Evolutionary conservation across 2,888 invertebrate genomes (phyloP), one percentile per base, ranked within the genome.

Genomic region (Cryptocephalus primarius): DNA sequence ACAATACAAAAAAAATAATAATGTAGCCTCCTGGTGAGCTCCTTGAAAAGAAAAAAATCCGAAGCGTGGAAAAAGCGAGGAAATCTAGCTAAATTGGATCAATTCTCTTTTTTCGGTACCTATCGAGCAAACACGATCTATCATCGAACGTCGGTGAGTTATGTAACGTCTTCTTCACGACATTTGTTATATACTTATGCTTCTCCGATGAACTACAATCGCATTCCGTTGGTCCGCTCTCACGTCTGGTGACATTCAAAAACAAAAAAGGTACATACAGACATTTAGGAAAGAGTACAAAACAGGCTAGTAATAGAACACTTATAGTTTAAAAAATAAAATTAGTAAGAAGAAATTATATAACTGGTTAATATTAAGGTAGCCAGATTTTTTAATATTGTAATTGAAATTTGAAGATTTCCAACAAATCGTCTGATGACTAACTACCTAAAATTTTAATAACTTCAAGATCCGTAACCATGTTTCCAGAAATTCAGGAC

Each of bases 101-200:
- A 22, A 22, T 22, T 22, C 22, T 6, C 22, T 22, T 22, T 22
- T 22, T 22, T 22, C 22, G 22, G 41, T 59, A 60, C 60, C 60
- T 60, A 60, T 59, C 55, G 38, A 54, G 50, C 46, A 58, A 57
- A 49, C 51, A 52, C 42, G 55, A 47, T 45, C 50, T 56, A 45
- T 58, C 60, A 45, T 57, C 56, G 22, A 55, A 43, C 43, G 47
- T 47, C 14, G 53, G 52, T 38, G 51, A 50, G 22, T 22, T 22
- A 44, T 53, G 43, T n/a, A 54, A 50, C 50, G 54, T 49, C 53
- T 53, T 57, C 50, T 46, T 53, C 33, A 46, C 53, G 40, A 52
- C 55, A 45, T 55, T 56, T 39, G 56, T 52, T 44, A 54, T 47
- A 39, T 54, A 52, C 48, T 55, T 50, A 42, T 54, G 50, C 45